These are phyloP conservation scores for Takifugu ocellatus DNA, from an alignment of 2,797 vertebrate species.

Conservation along the genomic window DNA sequence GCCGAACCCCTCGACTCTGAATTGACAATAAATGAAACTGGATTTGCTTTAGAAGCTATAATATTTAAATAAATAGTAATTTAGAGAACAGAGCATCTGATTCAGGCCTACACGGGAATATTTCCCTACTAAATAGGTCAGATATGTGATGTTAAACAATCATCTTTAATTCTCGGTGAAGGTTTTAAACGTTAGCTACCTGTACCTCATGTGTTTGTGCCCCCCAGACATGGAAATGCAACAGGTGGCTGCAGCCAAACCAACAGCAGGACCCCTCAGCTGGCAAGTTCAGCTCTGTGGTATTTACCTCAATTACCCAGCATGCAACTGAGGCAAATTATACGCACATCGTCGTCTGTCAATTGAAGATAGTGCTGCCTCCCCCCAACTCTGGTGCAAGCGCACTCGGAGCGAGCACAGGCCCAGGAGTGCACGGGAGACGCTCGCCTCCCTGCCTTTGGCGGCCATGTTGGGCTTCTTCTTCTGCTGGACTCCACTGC, in stretches of 20 bases:
- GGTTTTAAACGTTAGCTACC: no score
- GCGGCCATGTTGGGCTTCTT: constrained; percentile 75
- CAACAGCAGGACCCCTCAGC: constrained; percentile 58
- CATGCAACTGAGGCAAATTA: constrained; percentile 75
- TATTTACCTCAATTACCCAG: constrained; percentile 70
- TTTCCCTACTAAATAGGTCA: no score
- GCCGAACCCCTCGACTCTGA: no score
- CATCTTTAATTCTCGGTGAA: no score
- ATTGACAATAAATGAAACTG: no score
- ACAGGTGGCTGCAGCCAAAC: constrained; percentile 73
- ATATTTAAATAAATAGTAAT: no score
- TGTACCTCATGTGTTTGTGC: background rate
- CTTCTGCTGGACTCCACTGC: constrained; percentile 81
- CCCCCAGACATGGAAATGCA: constrained; percentile 47
- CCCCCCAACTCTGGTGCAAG: constrained; percentile 27
- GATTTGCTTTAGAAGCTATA: no score
- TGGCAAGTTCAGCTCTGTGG: constrained; percentile 51
- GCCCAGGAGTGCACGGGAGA: constrained; percentile 40
- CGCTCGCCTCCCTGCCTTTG: constrained; percentile 82
- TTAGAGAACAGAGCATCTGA: no score
- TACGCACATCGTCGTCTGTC: constrained; percentile 93
- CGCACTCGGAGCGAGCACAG: constrained; percentile 36
- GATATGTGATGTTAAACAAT: no score
- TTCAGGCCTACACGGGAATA: no score
- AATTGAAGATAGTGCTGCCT: constrained; percentile 87